These are phyloP conservation scores for Catagonus wagneri DNA, from an alignment of 2,113 vertebrate species.

Conservation along the genomic window DNA sequence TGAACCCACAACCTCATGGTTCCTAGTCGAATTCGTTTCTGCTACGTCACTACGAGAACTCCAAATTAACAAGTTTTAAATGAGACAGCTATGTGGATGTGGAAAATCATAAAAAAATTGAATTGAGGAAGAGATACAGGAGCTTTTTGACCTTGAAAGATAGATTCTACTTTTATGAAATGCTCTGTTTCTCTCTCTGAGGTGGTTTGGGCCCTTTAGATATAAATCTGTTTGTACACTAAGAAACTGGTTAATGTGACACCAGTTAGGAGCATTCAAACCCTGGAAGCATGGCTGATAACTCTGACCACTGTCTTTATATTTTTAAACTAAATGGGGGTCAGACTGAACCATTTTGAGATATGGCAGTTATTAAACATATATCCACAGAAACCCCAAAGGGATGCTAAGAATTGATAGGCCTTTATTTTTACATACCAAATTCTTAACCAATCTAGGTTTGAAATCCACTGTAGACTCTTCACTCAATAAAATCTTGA, in stretches of 20 bases:
- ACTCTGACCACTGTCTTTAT: not conserved
- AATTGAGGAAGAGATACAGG: not conserved
- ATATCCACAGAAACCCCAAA: not conserved
- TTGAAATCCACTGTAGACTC: not conserved
- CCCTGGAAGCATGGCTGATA: not conserved
- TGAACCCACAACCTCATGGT: too few species aligned
- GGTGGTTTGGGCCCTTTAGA: not conserved
- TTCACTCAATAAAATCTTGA: conserved; percentile 23
- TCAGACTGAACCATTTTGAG: not conserved
- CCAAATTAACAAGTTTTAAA: not conserved
- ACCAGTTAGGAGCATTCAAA: not conserved
- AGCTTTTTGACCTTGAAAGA: not conserved
- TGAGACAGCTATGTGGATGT: not conserved
- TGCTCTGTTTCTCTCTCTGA: not conserved
- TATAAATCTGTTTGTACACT: not conserved
- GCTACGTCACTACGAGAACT: too few species aligned
- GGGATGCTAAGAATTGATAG: not conserved
- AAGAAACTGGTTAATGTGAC: not conserved
- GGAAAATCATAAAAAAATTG: not conserved
- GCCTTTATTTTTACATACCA: conserved; percentile 42
- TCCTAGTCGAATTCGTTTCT: too few species aligned
- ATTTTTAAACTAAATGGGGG: not conserved
- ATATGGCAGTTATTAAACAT: conserved; percentile 48
- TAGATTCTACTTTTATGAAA: not conserved
- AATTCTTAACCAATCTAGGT: not conserved